Percentiles rank a stretch among this genome's conserved stretches.
Evolutionary conservation across 1,140 invertebrate genomes (phyloP).

Genomic region (Cecropterus lyciades): DNA sequence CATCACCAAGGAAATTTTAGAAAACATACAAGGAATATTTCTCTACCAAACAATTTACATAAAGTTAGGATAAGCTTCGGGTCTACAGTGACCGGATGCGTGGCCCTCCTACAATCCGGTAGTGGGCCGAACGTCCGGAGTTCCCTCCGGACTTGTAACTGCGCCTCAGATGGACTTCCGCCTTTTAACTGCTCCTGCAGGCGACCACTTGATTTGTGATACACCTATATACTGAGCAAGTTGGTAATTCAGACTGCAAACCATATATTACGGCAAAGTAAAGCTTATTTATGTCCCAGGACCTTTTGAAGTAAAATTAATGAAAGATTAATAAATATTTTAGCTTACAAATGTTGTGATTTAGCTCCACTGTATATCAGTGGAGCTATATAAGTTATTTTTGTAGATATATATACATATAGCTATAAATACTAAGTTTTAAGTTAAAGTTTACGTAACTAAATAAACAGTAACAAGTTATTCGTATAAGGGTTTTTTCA

Average conservation of each 20-base stretch:
- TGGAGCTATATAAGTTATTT: too few relatives aligned
- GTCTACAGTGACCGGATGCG: constrained; percentile 50
- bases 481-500: too few relatives aligned
- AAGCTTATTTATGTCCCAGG: background rate
- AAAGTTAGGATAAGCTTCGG: constrained; percentile 25
- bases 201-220: constrained; percentile 30
- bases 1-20: background rate
- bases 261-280: background rate
- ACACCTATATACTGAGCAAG: background rate
- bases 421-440: too few relatives aligned
- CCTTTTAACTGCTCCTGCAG: constrained; percentile 62
- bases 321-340: too few relatives aligned
- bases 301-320: too few relatives aligned
- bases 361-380: too few relatives aligned
- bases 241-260: background rate
- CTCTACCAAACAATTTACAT: constrained; percentile 10
- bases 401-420: too few relatives aligned
- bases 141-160: constrained; percentile 39
- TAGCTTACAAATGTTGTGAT: too few relatives aligned
- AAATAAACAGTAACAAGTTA: too few relatives aligned
- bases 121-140: constrained; percentile 65
- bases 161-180: constrained; percentile 74
- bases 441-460: too few relatives aligned
- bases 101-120: constrained; percentile 58
- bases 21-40: background rate